Conservation (phyloP, 2,113 vertebrate genomes). For the Etia nguti region DNA sequence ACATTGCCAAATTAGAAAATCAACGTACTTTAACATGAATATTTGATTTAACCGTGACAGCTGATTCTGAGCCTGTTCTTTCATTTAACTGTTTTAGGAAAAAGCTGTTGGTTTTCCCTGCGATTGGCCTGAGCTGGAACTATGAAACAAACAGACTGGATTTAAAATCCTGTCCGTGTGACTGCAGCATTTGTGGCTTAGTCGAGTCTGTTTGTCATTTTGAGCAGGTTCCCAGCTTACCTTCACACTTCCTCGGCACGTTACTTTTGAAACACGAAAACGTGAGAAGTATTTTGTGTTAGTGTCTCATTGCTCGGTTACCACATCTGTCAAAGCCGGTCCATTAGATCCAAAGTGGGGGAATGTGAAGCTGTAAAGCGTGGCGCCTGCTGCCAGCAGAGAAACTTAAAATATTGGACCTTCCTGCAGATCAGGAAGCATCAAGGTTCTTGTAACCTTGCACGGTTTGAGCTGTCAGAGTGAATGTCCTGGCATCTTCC, state of each 20-base stretch:
- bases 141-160: not conserved
- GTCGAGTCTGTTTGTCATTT: not conserved
- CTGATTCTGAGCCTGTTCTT: not conserved
- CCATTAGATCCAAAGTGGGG: not conserved
- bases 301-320: not conserved
- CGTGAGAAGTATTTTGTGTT: not conserved
- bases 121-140: not conserved
- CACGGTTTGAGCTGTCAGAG: not conserved
- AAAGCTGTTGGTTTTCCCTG: not conserved
- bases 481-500: not conserved
- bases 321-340: not conserved
- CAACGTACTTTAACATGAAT: not conserved
- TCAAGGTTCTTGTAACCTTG: conserved; percentile 14
- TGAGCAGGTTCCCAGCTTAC: not conserved
- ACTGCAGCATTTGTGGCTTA: not conserved
- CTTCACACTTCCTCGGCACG: not conserved
- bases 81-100: not conserved
- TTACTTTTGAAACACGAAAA: not conserved
- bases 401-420: not conserved
- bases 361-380: not conserved
- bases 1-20: not conserved
- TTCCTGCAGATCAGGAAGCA: not conserved
- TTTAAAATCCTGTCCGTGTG: not conserved
- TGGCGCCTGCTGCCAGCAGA: not conserved
- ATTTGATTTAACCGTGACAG: not conserved